Percentiles rank a stretch among this genome's conserved stretches.
These are phyloP conservation scores for Anguilla anguilla DNA, from an alignment of 2,797 vertebrate species.

Conservation along the genomic window DNA sequence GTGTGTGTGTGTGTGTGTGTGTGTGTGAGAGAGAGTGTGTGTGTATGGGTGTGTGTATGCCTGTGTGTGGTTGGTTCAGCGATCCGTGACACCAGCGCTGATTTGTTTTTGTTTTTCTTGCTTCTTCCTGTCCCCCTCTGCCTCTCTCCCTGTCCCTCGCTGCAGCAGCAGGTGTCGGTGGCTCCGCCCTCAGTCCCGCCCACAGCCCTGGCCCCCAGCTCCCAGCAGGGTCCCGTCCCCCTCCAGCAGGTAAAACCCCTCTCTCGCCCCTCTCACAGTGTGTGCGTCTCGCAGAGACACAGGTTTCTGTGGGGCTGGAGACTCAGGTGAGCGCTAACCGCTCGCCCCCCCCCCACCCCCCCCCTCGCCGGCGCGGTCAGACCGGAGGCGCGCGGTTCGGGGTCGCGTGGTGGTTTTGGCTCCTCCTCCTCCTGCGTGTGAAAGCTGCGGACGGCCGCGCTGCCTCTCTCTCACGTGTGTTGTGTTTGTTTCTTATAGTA, in stretches of 20 bases:
- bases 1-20: neutral
- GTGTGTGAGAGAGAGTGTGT: neutral
- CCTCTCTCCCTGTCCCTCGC: constrained; percentile 45
- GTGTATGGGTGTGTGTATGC: neutral
- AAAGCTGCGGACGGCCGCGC: constrained; percentile 41
- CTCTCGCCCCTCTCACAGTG: neutral
- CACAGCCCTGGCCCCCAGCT: constrained; percentile 63
- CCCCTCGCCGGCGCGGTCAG: neutral
- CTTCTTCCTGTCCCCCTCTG: constrained; percentile 35
- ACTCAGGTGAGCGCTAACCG: too few relatives aligned
- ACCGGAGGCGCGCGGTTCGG: neutral
- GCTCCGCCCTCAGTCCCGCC: constrained; percentile 59
- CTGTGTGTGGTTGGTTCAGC: neutral
- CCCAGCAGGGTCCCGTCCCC: constrained; percentile 65
- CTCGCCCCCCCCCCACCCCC: too few relatives aligned
- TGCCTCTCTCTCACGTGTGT: constrained; percentile 60
- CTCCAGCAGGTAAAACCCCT: constrained; percentile 74
- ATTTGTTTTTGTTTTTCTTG: constrained; percentile 49
- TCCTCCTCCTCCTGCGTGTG: constrained; percentile 46
- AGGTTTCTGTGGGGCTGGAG: neutral
- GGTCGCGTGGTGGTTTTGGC: neutral
- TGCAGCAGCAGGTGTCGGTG: constrained; percentile 69
- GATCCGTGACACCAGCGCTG: neutral
- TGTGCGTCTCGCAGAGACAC: neutral
- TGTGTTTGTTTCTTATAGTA: constrained; percentile 76